Evolutionary conservation across 2,113 vertebrate genomes (phyloP).

Genomic region (Alligator sinensis): DNA sequence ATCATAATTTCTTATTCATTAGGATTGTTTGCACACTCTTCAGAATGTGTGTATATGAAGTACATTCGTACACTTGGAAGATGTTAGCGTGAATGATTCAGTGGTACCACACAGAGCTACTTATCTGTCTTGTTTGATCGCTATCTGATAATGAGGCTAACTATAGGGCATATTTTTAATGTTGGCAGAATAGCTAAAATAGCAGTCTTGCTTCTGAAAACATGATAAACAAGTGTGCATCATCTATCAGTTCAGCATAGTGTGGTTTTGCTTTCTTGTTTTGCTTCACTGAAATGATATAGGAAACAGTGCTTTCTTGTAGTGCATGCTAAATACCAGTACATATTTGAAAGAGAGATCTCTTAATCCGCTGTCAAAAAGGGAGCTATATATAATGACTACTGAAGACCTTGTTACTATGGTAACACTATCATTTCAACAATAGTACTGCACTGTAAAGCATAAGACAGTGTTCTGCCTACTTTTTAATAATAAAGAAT

Average conservation of each 20-base stretch:
- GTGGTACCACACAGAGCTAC: constrained; percentile 13
- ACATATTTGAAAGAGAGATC: constrained; percentile 61
- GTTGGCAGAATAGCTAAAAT: constrained; percentile 24
- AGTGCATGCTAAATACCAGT: constrained; percentile 28
- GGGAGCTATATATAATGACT: constrained; percentile 51
- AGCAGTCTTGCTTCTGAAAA: constrained; percentile 39
- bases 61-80: not conserved
- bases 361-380: constrained; percentile 62
- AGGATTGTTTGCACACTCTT: constrained; percentile 26
- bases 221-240: not conserved
- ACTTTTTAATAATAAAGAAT: constrained; percentile 38
- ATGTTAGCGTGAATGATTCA: constrained; percentile 53
- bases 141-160: constrained; percentile 22
- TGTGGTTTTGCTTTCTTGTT: not conserved
- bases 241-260: constrained; percentile 38
- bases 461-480: constrained; percentile 49
- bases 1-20: constrained; percentile 38
- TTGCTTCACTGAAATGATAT: constrained; percentile 45
- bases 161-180: constrained; percentile 15
- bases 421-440: constrained; percentile 68
- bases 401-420: constrained; percentile 74
- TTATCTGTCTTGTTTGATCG: constrained; percentile 43
- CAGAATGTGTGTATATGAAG: constrained; percentile 48
- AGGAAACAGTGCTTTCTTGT: constrained; percentile 48
- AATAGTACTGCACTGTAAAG: constrained; percentile 58